These are phyloP conservation scores for Numida meleagris DNA, from an alignment of 2,113 vertebrate genomes.

Conservation along the genomic window DNA sequence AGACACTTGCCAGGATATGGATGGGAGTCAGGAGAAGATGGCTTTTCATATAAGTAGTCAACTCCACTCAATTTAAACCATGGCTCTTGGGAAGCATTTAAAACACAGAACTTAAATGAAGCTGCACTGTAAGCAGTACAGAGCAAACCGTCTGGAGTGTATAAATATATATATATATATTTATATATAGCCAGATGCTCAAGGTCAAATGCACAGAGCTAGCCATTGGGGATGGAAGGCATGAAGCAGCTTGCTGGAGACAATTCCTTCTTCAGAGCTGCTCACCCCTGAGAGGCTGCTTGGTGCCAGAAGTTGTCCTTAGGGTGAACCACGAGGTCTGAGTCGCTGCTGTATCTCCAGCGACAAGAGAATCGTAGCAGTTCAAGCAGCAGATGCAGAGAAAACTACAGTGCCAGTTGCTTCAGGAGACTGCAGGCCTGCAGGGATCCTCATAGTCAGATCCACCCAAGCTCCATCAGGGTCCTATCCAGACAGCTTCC, in stretches of 20 bases:
- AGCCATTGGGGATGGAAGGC: neutral
- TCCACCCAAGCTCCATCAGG: neutral
- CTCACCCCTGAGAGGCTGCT: neutral
- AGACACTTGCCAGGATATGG: slow-evolving; percentile 47
- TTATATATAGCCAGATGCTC: slow-evolving; percentile 49
- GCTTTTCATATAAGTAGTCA: slow-evolving; percentile 67
- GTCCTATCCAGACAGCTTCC: neutral
- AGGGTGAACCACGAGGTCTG: neutral
- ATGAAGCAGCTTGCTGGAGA: slow-evolving; percentile 10
- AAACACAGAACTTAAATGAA: slow-evolving; percentile 53
- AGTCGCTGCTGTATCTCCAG: neutral
- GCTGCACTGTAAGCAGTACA: slow-evolving; percentile 53
- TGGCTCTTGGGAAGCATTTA: slow-evolving; percentile 64
- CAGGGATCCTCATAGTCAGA: neutral
- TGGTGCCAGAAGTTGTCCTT: neutral
- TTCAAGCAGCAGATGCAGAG: neutral
- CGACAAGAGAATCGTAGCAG: neutral
- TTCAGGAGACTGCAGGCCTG: neutral
- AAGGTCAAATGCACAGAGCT: slow-evolving; percentile 39
- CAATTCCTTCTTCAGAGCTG: neutral
- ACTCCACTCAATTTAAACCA: slow-evolving; percentile 60
- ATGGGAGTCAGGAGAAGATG: slow-evolving; percentile 54
- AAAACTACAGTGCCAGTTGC: neutral
- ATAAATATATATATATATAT: neutral
- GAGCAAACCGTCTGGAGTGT: slow-evolving; percentile 18